Evolutionary conservation across 2,113 vertebrate species (phyloP), one percentile per base, ranked within the genome.

Genomic region (Salvelinus fontinalis): DNA sequence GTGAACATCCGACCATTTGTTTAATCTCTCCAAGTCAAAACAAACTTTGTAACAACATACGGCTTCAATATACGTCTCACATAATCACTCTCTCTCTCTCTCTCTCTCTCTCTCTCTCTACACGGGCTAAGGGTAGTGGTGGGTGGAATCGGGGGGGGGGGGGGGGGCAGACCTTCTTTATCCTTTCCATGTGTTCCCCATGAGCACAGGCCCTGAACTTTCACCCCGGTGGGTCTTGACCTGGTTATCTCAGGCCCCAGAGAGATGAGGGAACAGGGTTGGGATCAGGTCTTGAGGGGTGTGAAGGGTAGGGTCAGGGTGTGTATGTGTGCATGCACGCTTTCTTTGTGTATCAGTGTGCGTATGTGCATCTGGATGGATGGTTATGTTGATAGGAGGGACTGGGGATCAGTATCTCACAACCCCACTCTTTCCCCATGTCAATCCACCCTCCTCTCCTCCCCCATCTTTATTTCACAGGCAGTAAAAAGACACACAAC

Each of bases 171-270:
- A 92, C 81, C 74, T 79, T 86, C 82, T 89, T 91, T 92, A 92
- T 92, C 89, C 89, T 83, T 89, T 89, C 93, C 91, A 93, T 93
- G 91, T 93, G 92, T 93, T 92, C 85, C 81, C 77, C 85, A 81
- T 88, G 89, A 91, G 84, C 85, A 81, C 73, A 85, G 83, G 80
- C 86, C 79, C 75, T 87, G 86, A 93, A 86, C 91, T 65, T 14
- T 90, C 83, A 90, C 81, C 87, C 29, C 8, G 39, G 34, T 34
- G 78, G 86, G 77, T 75, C 83, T 85, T 84, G 85, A 88, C 88
- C 86, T 51, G 75, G 87, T 91, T 93, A 93, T 92, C 92, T 88
- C 75, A 79, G 81, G 83, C 81, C 78, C 82, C 76, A 24, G 82
- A 86, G 81, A 84, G 79, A 44, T 49, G 39, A 67, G 78, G 39